Base-by-base conservation (phyloP, 2,797 vertebrate genomes). In the Hydrolagus colliei region DNA sequence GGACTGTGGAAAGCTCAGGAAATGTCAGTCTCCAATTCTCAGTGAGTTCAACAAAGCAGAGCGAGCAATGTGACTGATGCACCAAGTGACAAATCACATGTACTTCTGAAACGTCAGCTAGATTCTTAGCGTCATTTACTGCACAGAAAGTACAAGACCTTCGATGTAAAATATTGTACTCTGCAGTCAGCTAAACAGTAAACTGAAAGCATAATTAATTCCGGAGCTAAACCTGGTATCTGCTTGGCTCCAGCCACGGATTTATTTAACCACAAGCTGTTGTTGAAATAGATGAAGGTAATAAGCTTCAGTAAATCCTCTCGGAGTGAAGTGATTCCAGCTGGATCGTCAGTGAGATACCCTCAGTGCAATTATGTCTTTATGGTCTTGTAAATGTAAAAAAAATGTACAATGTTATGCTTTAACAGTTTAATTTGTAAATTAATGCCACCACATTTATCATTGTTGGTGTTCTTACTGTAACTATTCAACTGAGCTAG, bases 171-270 rank as follows among this genome's bases (percentile, higher is more conserved):
- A 76, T 59, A 76, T 76, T 59, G n/a, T 61, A 52, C 52, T 76
- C 74, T 76, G 74, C 74, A 59, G 16, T 76, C 74, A 76, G 74
- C 35, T 52, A 76, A 76, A 76, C 18, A 4, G 18, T 76, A 76
- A 76, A 76, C 74, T 18, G 74, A 7, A 76, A 76, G 59, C 74
- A 76, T 76, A 76, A 76, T 76, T 76, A 76, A 76, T 76, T 76
- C 74, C 52, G 74, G 74, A 76, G 41, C 41, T 20, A 59, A 11
- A 52, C 74, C 74, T 41, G 59, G 59, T 76, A 76, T 76, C 41
- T 59, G 59, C 41, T 76, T 76, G 74, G 74, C 74, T 2, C 35
- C 74, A 59, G 18, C 59, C 74, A 9, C 20, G 18, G 74, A 76
- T 76, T 76, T 76, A 16, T 52, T 20, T 52, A 59, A 76, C 74